phyloP scores from a whole-genome alignment of 2,888 invertebrate species.

The Callinectes sapidus region DNA sequence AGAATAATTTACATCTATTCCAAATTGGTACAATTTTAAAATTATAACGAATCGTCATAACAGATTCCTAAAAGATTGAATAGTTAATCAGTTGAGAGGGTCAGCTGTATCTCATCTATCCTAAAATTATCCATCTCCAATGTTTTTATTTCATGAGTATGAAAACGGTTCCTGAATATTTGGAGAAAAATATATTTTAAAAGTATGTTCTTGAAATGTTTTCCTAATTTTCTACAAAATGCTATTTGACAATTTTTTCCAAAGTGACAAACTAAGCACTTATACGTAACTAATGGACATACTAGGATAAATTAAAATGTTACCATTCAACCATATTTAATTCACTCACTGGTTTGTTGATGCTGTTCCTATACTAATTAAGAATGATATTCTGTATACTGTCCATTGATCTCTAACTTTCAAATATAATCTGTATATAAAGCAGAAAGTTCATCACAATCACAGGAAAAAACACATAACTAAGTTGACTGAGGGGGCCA shows the following conservation, averaged over 20 bases:
- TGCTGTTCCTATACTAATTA: not conserved
- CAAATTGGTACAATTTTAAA: not conserved
- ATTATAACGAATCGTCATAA: not conserved
- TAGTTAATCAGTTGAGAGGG: not conserved
- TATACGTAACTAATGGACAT: not conserved
- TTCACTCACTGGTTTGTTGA: not conserved
- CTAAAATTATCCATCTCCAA: not conserved
- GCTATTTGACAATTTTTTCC: not conserved
- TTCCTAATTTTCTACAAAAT: not conserved
- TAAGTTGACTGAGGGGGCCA: not conserved
- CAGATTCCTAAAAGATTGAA: not conserved
- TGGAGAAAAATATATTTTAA: not conserved
- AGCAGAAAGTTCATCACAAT: not conserved
- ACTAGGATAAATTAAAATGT: slow-evolving; percentile 24
- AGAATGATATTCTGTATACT: not conserved
- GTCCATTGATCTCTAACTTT: not conserved
- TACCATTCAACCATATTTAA: not conserved
- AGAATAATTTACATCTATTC: slow-evolving; percentile 18
- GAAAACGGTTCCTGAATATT: not conserved
- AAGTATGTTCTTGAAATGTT: not conserved
- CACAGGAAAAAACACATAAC: too few species aligned
- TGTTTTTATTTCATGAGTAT: not conserved
- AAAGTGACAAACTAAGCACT: not conserved
- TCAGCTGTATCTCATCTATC: not conserved
- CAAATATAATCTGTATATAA: not conserved